These are phyloP conservation scores for Lepidocyrtoides sp. DNA, from an alignment of 2,888 invertebrate species.

Conservation along the genomic window DNA sequence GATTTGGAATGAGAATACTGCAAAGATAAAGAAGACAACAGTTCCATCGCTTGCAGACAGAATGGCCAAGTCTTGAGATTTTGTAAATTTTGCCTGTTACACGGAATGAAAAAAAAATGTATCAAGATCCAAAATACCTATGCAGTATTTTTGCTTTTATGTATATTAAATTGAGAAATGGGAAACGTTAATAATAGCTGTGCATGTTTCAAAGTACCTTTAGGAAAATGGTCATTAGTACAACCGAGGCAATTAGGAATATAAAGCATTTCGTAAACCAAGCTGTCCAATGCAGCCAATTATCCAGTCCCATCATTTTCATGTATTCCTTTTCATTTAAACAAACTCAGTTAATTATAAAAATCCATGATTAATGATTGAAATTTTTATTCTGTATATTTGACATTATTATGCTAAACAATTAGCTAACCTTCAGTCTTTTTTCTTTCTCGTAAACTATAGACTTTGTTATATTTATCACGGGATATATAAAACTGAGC, in stretches of 20 bases:
- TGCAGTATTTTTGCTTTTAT: too few species aligned
- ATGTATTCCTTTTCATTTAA: slow-evolving; percentile 91
- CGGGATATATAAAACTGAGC: slow-evolving; percentile 93
- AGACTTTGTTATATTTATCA: slow-evolving; percentile 92
- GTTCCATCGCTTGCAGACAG: slow-evolving; percentile 90
- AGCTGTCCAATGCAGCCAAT: slow-evolving; percentile 94
- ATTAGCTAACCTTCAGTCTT: slow-evolving; percentile 88
- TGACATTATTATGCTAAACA: background rate
- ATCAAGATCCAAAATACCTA: too few species aligned
- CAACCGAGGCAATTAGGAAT: slow-evolving; percentile 89
- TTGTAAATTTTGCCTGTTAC: slow-evolving; percentile 71
- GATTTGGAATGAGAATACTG: slow-evolving; percentile 91
- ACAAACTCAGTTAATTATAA: background rate
- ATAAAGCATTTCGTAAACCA: slow-evolving; percentile 94
- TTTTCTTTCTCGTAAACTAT: slow-evolving; percentile 92
- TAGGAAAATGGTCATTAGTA: slow-evolving; percentile 87
- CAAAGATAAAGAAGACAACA: slow-evolving; percentile 91
- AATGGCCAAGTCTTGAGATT: slow-evolving; percentile 88
- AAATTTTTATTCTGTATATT: background rate
- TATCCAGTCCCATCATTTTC: slow-evolving; percentile 96
- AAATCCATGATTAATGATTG: background rate
- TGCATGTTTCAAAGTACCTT: slow-evolving; percentile 74
- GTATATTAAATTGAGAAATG: background rate
- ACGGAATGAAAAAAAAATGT: background rate
- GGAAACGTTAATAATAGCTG: background rate